These are phyloP conservation scores for Euura lappo DNA, from an alignment of 1,140 invertebrate species.

Conservation along the genomic window DNA sequence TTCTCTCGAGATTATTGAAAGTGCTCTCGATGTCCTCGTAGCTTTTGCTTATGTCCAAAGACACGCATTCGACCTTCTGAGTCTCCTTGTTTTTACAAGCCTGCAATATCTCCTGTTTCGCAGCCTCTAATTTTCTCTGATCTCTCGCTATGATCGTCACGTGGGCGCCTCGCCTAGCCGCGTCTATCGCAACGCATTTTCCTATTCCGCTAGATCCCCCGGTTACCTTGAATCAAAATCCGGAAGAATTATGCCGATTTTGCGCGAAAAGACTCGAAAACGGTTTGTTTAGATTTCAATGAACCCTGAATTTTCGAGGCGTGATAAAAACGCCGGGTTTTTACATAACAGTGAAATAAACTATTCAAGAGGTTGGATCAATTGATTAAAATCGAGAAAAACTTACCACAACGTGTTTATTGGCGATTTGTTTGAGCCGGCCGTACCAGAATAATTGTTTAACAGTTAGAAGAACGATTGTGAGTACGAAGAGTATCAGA, in stretches of 20 bases:
- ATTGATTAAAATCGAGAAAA: background rate
- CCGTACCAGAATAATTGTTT: slow-evolving; percentile 26
- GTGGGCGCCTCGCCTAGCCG: slow-evolving; percentile 79
- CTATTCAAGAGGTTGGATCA: too few species aligned
- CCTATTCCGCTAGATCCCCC: slow-evolving; percentile 97
- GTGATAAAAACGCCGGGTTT: too few species aligned
- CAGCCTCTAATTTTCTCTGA: slow-evolving; percentile 68
- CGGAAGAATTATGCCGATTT: too few species aligned
- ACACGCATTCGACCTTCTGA: slow-evolving; percentile 74
- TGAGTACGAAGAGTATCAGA: slow-evolving; percentile 23
- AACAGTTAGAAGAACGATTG: slow-evolving; percentile 25
- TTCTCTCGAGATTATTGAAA: slow-evolving; percentile 67
- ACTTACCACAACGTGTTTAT: slow-evolving; percentile 48
- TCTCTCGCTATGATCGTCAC: slow-evolving; percentile 91
- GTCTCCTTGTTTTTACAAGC: slow-evolving; percentile 44
- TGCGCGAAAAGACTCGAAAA: too few species aligned
- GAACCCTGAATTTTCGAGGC: too few species aligned
- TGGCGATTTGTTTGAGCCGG: slow-evolving; percentile 30
- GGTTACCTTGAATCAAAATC: slow-evolving; percentile 66
- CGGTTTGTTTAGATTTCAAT: too few species aligned
- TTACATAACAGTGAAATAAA: too few species aligned
- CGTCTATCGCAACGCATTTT: slow-evolving; percentile 79
- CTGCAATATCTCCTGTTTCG: slow-evolving; percentile 49
- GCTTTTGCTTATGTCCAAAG: slow-evolving; percentile 76
- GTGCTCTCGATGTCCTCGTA: slow-evolving; percentile 69